Percentiles rank a stretch among this genome's conserved stretches.
These are phyloP conservation scores for Drosophila subpulchrella DNA, from an alignment of 1,140 invertebrate genomes.

Conservation along the genomic window DNA sequence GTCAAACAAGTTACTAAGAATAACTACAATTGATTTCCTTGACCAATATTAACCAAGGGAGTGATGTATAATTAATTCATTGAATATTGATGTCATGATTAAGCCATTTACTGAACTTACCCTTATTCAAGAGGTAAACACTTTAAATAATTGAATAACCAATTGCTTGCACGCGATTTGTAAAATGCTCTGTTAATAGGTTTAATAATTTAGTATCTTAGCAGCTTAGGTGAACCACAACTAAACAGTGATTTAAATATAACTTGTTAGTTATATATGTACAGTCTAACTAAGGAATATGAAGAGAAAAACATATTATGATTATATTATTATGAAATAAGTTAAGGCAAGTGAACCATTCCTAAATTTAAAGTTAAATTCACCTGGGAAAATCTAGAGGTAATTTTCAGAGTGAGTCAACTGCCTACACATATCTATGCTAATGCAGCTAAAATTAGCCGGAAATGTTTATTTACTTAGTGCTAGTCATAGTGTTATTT, in stretches of 20 bases:
- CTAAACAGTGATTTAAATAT: not conserved
- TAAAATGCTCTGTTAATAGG: not conserved
- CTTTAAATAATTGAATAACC: not conserved
- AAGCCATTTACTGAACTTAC: not conserved
- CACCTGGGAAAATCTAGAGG: not conserved
- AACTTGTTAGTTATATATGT: too few species aligned
- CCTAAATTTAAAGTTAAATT: not conserved
- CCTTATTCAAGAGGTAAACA: not conserved
- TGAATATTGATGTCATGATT: too few species aligned
- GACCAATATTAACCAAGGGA: too few species aligned
- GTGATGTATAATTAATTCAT: too few species aligned
- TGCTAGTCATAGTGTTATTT: slow-evolving; percentile 7
- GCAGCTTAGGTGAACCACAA: not conserved
- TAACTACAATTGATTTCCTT: too few species aligned
- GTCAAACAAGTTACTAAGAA: too few species aligned
- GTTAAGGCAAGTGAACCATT: not conserved
- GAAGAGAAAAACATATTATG: too few species aligned
- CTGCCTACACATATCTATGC: slow-evolving; percentile 1
- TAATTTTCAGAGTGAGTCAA: slow-evolving; percentile 17
- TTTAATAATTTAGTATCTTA: not conserved
- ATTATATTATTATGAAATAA: too few species aligned
- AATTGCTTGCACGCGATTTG: not conserved
- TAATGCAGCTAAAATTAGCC: slow-evolving; percentile 27
- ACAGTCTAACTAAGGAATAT: too few species aligned
- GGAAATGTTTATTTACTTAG: slow-evolving; percentile 15